Evolutionary conservation across 2,797 vertebrate species (phyloP), one percentile per base, ranked within the genome.

Genomic region (Threskiornis aethiopicus): DNA sequence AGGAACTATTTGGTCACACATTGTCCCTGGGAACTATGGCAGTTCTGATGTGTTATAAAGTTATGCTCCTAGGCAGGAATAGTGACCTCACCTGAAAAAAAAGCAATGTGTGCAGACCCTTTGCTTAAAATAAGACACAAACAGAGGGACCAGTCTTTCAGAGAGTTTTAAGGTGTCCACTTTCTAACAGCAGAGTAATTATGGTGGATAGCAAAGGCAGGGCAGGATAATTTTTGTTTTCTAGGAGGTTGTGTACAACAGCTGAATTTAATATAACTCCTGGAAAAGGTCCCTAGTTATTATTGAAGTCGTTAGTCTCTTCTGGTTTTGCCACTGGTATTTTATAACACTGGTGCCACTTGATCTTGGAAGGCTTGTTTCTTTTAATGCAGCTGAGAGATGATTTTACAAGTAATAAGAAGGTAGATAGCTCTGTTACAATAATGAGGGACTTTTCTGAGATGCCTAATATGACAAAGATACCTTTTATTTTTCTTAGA

Each of bases 291-390:
- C 49, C 41, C 44, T 82, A 58, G 41, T 64, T 93, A 75, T 95
- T 97, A 87, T 42, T 88, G 86, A 94, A 92, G 35, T 88, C 19
- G 3, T 88, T 86, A 95, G 65, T 61, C n/a, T 67, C 67, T 97
- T 96, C 75, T 46, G 44, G 46, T 81, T 97, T 95, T 93, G 81
- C 78, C 78, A 55, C 49, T 77, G 84, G 61, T 69, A 84, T 87
- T 97, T 93, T 89, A 42, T 16, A 80, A 46, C 54, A 62, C 13
- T 35, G n/a, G 4, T 89, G 59, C 17, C 44, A 41, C 96, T 97
- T 98, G 87, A 96, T 97, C 66, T 93, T 19, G 20, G 89, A 83
- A 76, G 26, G 33, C 52, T 82, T 95, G 6, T 76, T 90, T 92
- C 37, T 79, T 86, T 91, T 85, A 80, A 79, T 93, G 21, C 21